These are phyloP conservation scores for Anadara kagoshimensis DNA, from an alignment of 1,140 invertebrate genomes.

Conservation along the genomic window DNA sequence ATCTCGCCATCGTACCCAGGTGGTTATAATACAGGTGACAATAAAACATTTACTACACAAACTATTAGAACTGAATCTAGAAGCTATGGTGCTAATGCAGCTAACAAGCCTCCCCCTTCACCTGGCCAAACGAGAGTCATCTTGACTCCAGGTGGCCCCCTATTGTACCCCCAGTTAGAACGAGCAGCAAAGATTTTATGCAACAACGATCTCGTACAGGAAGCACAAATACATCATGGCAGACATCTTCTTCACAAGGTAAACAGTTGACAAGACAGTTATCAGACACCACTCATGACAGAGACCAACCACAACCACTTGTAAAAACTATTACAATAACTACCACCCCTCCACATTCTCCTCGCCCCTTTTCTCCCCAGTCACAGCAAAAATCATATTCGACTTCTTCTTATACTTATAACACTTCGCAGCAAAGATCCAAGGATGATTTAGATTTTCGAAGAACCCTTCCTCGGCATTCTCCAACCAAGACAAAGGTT, in stretches of 20 bases:
- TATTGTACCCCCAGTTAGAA: constrained; percentile 72
- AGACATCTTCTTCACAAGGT: constrained; percentile 16
- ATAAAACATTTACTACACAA: constrained; percentile 13
- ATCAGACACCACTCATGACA: constrained; percentile 33
- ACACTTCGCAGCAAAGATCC: constrained; percentile 34
- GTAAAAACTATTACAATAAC: constrained; percentile 38
- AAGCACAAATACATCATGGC: constrained; percentile 50
- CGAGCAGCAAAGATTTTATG: constrained; percentile 70
- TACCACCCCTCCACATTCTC: constrained; percentile 42
- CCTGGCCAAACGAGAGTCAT: constrained; percentile 31
- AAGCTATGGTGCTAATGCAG: background rate
- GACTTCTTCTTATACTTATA: constrained; percentile 8
- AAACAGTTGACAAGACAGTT: constrained; percentile 18
- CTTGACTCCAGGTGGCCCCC: constrained; percentile 73
- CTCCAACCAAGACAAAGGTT: constrained; percentile 37
- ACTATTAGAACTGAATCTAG: constrained; percentile 8
- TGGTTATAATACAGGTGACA: constrained; percentile 34
- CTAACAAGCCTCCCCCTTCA: constrained; percentile 37
- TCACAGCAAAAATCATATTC: constrained; percentile 45
- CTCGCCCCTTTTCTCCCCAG: constrained; percentile 42
- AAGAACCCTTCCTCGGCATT: constrained; percentile 33
- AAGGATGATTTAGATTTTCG: constrained; percentile 34
- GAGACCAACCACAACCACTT: constrained; percentile 32
- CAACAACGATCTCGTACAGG: constrained; percentile 36
- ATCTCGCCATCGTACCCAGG: constrained; percentile 27